Conservation (phyloP, 2,888 invertebrate species). For the Drosophila leonis region DNA sequence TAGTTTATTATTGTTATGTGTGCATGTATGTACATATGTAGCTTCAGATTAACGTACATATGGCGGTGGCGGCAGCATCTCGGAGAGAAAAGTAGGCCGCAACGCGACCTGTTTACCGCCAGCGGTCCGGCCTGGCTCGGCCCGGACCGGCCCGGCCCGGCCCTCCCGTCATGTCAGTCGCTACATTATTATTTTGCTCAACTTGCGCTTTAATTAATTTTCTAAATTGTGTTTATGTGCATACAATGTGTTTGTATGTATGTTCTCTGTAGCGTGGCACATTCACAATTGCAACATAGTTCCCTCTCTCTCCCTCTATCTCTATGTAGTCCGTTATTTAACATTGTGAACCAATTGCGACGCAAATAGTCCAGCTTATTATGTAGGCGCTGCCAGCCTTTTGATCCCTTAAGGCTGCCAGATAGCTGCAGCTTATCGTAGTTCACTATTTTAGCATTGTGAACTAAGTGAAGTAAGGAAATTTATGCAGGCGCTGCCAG, state of each 20-base stretch:
- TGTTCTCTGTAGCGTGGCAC: slow-evolving; percentile 43
- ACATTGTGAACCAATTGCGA: slow-evolving; percentile 32
- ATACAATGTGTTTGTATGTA: slow-evolving; percentile 8
- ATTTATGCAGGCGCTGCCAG: background rate
- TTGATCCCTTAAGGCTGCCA: slow-evolving; percentile 16
- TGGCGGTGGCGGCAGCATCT: slow-evolving; percentile 49
- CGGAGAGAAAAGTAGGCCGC: slow-evolving; percentile 66
- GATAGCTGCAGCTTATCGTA: background rate
- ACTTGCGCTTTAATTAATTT: slow-evolving; percentile 75
- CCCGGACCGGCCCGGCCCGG: background rate
- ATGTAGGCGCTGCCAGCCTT: slow-evolving; percentile 3
- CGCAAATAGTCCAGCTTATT: slow-evolving; percentile 9
- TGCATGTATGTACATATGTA: slow-evolving; percentile 1
- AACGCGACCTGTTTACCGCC: slow-evolving; percentile 66
- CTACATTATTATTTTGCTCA: slow-evolving; percentile 43
- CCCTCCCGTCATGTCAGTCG: slow-evolving; percentile 35
- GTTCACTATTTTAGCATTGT: slow-evolving; percentile 40
- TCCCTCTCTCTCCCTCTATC: slow-evolving; percentile 1
- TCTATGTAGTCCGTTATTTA: slow-evolving; percentile 37
- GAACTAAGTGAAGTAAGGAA: slow-evolving; percentile 19
- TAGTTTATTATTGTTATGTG: slow-evolving; percentile 52
- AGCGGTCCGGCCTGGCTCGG: slow-evolving; percentile 11
- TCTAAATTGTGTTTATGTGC: slow-evolving; percentile 66
- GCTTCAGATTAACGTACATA: slow-evolving; percentile 1
- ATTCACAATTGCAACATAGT: slow-evolving; percentile 64